Evolutionary conservation across 2,888 invertebrate genomes (phyloP), one percentile per base, ranked within the genome.

Genomic region (Cephus sareptanus): DNA sequence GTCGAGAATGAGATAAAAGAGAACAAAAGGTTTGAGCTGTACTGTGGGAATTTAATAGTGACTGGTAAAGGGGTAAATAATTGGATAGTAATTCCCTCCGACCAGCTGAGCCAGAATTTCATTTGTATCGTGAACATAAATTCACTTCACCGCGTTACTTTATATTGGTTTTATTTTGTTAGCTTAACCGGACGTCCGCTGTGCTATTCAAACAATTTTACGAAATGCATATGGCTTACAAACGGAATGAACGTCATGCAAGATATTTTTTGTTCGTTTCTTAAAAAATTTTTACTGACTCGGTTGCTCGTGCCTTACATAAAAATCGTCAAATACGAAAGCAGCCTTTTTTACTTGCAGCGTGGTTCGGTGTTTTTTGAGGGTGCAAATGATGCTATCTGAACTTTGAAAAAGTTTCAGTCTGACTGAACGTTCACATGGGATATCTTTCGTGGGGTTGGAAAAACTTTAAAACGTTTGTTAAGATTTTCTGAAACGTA

Each of bases 201-300:
- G 75, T 77, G 70, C 77, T 75, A 35, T 80, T 79, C 79, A 80
- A 82, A 83, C 79, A 81, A 80, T 80, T 75, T 80, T 80, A 70
- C 79, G 70, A 80, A 82, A 81, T 81, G 82, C 78, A 75, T 79
- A 76, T 82, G 83, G 81, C 81, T 77, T 83, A 81, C 79, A 82
- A 82, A 79, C 75, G 77, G 9, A 23, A 56, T 9, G 15, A 15
- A 23, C 6, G 6, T 6, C 2, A 1, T 23, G 0, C 9, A 56
- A 1, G 23, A 6, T 56, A 56, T 23, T 56, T 35, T 35, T 35
- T 12, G 12, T 35, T 3, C 35, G 3, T 35, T 35, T 35, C 35
- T 12, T 12, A 12, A 35, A 35, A 3, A 3, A 12, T 3, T 12
- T 56, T 6, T 23, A 56, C 1, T 9, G 23, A 23, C 9, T 9